phyloP scores from a whole-genome alignment of 2,113 vertebrate genomes.

The Asarcornis scutulata region DNA sequence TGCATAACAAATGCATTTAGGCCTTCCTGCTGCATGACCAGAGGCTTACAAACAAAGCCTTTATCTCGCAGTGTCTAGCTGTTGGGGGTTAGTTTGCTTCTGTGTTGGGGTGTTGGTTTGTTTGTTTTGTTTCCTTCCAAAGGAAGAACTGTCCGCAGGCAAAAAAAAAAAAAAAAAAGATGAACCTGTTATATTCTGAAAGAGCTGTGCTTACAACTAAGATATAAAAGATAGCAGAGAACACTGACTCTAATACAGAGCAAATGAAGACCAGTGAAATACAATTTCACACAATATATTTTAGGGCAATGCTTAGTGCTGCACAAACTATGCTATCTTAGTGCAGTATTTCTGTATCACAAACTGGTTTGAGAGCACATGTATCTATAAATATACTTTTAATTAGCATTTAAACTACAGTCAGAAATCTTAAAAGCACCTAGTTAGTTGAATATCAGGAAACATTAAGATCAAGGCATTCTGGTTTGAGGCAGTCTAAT shows the following conservation, averaged over 20 bases:
- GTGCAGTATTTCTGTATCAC: background rate
- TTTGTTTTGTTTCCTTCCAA: background rate
- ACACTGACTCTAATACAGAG: background rate
- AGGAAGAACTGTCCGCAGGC: background rate
- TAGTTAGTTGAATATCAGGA: background rate
- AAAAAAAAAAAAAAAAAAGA: background rate
- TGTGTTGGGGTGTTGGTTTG: background rate
- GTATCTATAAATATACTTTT: background rate
- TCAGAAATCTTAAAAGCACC: background rate
- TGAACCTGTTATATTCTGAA: background rate
- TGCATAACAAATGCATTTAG: background rate
- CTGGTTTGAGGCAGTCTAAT: background rate
- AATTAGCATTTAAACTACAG: background rate
- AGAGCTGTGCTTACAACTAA: background rate
- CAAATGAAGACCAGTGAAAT: background rate
- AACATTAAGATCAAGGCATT: background rate
- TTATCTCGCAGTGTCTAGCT: background rate
- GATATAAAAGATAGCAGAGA: background rate
- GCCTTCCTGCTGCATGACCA: background rate
- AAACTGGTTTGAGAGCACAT: background rate
- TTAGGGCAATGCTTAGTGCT: background rate
- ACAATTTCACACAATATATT: background rate
- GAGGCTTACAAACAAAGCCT: conserved; percentile 1
- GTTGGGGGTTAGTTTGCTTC: background rate
- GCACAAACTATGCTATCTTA: background rate